Base-by-base conservation (phyloP, 2,113 vertebrate species). In the Periophthalmus modestus region DNA sequence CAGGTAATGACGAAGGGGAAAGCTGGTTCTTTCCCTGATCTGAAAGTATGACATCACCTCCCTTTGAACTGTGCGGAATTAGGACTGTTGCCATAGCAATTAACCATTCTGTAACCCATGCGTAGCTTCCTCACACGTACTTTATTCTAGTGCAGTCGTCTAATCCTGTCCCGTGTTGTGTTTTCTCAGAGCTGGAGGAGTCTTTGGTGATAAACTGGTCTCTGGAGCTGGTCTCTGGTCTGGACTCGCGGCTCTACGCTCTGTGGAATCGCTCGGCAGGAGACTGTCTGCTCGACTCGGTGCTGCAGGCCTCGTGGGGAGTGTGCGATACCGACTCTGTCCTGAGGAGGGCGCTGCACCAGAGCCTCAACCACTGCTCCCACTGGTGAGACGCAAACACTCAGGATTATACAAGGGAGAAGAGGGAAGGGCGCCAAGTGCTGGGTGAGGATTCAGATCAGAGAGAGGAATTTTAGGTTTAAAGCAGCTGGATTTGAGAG, bases 191-290 rank as follows among this genome's bases (percentile, higher is more conserved):
- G 87, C 87, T 99, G 71, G 97, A 99, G 78, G 98, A 99, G 79
- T 98, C 98, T 71, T 96, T 96, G 0, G 96, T 99, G 83, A 99
- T 99, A 77, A 99, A 99, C 90, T 99, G 98, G 98, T 99, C 97
- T 0, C 92, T 99, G 90, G 97, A 99, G 81, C 82, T 97, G 89
- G 97, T 97, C 55, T 98, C 96, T 0, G 95, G 97, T 5, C 89
- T 98, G 91, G 98, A 99, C 89, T 99, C 97, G 82, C 90, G 98
- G 18, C 90, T 99, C 0, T 99, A 99, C 2, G 98, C 98, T 10
- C 92, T 99, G 73, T 99, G 97, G 98, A 99, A 99, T 84, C 95
- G 97, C 66, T 98, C 98, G 0, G 97, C 97, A 0, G 98, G 98
- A 4, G 98, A 99, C 90, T 99, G 98, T 88, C 94, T 99, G 83